Conservation (phyloP, 2,113 vertebrate species). For the Neogobius melanostomus region DNA sequence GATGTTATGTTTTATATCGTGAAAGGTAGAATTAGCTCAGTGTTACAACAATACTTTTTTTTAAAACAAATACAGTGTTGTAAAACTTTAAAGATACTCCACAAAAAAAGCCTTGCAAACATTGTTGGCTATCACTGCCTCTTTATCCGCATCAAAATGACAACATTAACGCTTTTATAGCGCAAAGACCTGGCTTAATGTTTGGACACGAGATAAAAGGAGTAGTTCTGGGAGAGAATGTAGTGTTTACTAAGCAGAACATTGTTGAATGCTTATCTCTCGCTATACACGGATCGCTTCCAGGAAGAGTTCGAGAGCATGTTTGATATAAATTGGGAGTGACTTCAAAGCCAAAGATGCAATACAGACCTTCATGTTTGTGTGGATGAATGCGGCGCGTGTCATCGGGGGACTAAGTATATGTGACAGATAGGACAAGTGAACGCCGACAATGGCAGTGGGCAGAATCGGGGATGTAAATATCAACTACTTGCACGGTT, state of each 20-base stretch:
- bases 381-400: constrained; percentile 19
- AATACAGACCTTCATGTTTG: constrained; percentile 5
- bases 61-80: too few species aligned
- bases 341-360: constrained; percentile 31
- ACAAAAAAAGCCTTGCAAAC: too few species aligned
- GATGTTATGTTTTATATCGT: constrained; percentile 15
- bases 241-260: constrained; percentile 22
- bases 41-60: background rate
- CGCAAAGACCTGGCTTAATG: background rate
- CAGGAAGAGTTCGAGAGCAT: constrained; percentile 18
- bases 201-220: constrained; percentile 15
- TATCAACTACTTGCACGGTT: constrained; percentile 17
- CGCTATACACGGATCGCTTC: constrained; percentile 34
- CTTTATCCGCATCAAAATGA: too few species aligned
- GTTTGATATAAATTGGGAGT: constrained; percentile 35
- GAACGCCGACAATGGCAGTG: constrained; percentile 26
- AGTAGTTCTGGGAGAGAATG: constrained; percentile 8
- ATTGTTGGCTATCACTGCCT: too few species aligned
- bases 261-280: constrained; percentile 7
- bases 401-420: constrained; percentile 31
- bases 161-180: too few species aligned
- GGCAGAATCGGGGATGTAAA: constrained; percentile 43
- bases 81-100: too few species aligned
- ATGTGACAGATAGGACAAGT: constrained; percentile 25
- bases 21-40: constrained; percentile 15